These are phyloP conservation scores for Aquatica leii DNA, from an alignment of 2,888 invertebrate species.

Conservation along the genomic window DNA sequence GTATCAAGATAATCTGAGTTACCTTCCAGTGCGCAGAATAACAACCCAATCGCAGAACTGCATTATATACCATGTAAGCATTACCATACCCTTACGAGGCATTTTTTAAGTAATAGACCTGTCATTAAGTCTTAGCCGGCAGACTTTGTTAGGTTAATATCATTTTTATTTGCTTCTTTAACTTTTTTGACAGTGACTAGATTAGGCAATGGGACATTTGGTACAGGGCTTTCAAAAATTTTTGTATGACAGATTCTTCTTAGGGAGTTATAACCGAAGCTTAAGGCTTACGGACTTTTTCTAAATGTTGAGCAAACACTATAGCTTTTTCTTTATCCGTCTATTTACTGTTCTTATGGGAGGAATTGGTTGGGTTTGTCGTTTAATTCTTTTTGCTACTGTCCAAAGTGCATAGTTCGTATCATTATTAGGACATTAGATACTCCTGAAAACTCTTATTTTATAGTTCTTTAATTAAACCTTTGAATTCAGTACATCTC, in stretches of 20 bases:
- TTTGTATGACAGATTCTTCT: not conserved
- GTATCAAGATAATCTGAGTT: conserved; percentile 15
- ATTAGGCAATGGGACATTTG: conserved; percentile 8
- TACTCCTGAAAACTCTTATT: conserved; percentile 14
- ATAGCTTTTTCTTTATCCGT: conserved; percentile 5
- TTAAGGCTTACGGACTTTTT: not conserved
- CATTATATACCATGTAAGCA: conserved; percentile 4
- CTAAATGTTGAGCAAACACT: conserved; percentile 10
- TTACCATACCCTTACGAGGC: not conserved
- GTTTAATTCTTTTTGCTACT: conserved; percentile 1
- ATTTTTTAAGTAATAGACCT: not conserved
- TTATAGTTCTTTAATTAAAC: not conserved
- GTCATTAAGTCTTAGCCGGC: not conserved
- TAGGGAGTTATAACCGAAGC: not conserved
- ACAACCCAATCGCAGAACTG: not conserved
- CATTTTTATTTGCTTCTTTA: not conserved
- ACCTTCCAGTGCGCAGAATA: not conserved
- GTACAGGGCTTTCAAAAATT: conserved; percentile 3
- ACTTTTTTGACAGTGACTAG: not conserved
- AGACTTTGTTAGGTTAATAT: not conserved
- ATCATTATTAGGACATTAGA: conserved; percentile 1
- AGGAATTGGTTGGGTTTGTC: not conserved
- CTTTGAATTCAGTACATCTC: not conserved
- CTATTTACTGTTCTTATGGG: conserved; percentile 2
- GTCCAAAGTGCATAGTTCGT: conserved; percentile 14